Conservation (phyloP, 2,113 vertebrate species). For the Bambusicola thoracicus region DNA sequence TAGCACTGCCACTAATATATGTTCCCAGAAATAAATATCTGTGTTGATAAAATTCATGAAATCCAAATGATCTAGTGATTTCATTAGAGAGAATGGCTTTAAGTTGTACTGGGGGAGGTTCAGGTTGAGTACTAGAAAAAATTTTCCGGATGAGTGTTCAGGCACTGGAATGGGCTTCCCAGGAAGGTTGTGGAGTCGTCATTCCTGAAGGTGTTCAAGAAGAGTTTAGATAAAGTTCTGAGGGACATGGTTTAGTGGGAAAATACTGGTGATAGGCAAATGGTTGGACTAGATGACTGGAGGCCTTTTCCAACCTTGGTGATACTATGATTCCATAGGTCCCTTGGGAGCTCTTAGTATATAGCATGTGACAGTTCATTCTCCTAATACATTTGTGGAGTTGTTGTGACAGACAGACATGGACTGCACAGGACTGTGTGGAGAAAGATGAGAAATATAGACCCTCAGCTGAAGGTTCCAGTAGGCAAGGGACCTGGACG, state of each 20-base stretch:
- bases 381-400: neutral
- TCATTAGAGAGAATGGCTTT: no score
- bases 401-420: neutral
- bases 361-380: neutral
- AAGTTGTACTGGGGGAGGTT: no score
- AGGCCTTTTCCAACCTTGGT: no score
- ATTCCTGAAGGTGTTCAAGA: no score
- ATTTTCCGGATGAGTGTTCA: no score
- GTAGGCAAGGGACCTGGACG: neutral
- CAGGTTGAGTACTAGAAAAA: no score
- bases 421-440: neutral
- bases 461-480: neutral
- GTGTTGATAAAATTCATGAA: neutral
- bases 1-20: neutral
- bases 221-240: no score
- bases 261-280: no score
- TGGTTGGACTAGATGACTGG: no score
- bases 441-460: neutral
- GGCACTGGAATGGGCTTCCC: no score
- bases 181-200: no score
- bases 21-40: neutral
- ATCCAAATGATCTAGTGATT: neutral
- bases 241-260: no score
- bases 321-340: neutral
- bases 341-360: neutral